Percentiles rank a stretch among this genome's conserved stretches.
phyloP scores from a whole-genome alignment of 2,113 vertebrate genomes.

The Hipposideros armiger region DNA sequence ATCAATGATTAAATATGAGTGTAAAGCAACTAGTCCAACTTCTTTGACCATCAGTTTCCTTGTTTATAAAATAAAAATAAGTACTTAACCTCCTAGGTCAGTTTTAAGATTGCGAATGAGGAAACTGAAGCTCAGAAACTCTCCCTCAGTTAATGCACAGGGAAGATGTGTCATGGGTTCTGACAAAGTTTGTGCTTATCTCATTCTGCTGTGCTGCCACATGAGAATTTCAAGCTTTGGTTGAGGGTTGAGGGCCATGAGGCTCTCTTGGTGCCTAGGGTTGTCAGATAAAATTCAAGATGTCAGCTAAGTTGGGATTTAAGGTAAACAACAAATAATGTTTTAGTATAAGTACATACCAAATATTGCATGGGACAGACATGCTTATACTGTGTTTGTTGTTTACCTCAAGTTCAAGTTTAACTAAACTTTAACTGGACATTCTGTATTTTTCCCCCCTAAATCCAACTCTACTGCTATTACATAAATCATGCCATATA shows the following conservation, averaged over 20 bases:
- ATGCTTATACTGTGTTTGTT: background rate
- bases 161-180: background rate
- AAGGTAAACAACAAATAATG: background rate
- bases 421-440: background rate
- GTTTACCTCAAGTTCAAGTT: slow-evolving; percentile 41
- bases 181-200: background rate
- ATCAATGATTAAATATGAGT: background rate
- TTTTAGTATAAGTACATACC: background rate
- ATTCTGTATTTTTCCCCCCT: background rate
- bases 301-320: background rate
- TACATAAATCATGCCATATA: slow-evolving; percentile 20
- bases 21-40: background rate
- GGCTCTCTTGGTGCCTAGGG: background rate
- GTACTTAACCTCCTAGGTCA: background rate
- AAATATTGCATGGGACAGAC: background rate
- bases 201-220: background rate
- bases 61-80: background rate
- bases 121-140: background rate
- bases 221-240: background rate
- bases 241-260: background rate
- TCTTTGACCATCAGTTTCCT: background rate
- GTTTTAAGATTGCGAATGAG: background rate
- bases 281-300: background rate
- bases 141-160: background rate
- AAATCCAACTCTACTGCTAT: background rate